Percentiles rank a stretch among this genome's conserved stretches.
These are phyloP conservation scores for Drosophila orena DNA, from an alignment of 1,140 invertebrate genomes.

Conservation along the genomic window DNA sequence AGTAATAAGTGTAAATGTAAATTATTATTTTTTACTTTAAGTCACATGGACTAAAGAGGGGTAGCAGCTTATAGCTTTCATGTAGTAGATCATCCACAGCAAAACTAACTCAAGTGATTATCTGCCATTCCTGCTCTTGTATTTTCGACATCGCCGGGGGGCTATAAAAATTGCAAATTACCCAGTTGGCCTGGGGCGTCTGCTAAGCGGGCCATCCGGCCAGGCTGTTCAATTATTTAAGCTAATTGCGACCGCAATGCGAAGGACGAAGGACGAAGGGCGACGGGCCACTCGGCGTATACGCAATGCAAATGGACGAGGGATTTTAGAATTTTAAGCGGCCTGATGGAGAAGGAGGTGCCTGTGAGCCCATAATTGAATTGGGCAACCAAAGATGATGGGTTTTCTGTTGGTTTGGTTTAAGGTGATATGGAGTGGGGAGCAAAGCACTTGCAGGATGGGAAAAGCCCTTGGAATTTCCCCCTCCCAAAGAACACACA, in stretches of 20 bases:
- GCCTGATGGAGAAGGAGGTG: conserved; percentile 12
- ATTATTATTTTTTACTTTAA: too few relatives aligned
- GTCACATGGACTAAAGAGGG: too few relatives aligned
- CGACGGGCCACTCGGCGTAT: conserved; percentile 44
- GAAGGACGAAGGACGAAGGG: conserved; percentile 5
- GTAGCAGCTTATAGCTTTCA: too few relatives aligned
- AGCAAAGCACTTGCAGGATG: not conserved
- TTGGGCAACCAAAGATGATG: conserved; percentile 48
- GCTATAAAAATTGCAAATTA: conserved; percentile 52
- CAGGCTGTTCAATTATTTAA: conserved; percentile 57
- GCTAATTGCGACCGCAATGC: conserved; percentile 52
- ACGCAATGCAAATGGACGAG: conserved; percentile 38
- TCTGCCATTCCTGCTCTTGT: conserved; percentile 5
- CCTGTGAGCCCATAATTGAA: conserved; percentile 63
- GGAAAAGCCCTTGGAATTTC: conserved; percentile 19
- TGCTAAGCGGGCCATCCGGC: conserved; percentile 45
- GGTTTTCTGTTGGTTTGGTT: conserved; percentile 9
- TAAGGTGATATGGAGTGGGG: conserved; percentile 13
- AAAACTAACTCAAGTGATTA: conserved; percentile 13
- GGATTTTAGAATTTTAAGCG: conserved; percentile 38
- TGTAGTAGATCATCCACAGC: too few relatives aligned
- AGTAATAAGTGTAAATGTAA: too few relatives aligned
- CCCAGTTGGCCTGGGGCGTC: conserved; percentile 33
- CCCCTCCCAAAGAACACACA: not conserved
- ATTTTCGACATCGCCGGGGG: conserved; percentile 9